Conservation (phyloP, 2,113 vertebrate genomes). For the Gavialis gangeticus region DNA sequence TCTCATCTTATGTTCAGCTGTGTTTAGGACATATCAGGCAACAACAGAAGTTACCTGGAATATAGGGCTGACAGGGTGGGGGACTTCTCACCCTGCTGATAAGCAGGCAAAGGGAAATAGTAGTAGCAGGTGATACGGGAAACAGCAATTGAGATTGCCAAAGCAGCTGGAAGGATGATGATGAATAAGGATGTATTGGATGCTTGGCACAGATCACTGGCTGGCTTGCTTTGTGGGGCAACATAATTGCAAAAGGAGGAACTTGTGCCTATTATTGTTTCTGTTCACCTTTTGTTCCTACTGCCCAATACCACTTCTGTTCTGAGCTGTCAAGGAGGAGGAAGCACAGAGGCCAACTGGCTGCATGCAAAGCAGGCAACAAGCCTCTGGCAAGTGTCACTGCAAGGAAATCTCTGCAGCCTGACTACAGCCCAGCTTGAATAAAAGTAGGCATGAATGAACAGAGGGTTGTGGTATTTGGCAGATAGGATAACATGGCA, state of each 20-base stretch:
- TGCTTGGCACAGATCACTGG: too few species aligned
- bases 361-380: not conserved
- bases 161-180: too few species aligned
- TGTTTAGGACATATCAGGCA: not conserved
- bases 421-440: too few species aligned
- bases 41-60: not conserved
- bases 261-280: not conserved
- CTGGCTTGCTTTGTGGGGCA: too few species aligned
- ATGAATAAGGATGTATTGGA: too few species aligned
- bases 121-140: too few species aligned
- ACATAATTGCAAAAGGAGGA: not conserved
- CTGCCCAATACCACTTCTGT: accelerated
- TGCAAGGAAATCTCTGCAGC: not conserved
- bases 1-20: not conserved
- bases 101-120: too few species aligned
- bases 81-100: too few species aligned
- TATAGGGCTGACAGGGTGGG: too few species aligned
- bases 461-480: too few species aligned
- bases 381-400: not conserved
- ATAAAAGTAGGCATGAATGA: too few species aligned
- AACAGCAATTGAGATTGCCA: too few species aligned
- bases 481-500: not conserved
- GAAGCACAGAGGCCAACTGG: not conserved
- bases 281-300: not conserved
- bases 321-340: not conserved